These are phyloP conservation scores for Cotesia congregata DNA, from an alignment of 2,888 invertebrate species.

Conservation along the genomic window DNA sequence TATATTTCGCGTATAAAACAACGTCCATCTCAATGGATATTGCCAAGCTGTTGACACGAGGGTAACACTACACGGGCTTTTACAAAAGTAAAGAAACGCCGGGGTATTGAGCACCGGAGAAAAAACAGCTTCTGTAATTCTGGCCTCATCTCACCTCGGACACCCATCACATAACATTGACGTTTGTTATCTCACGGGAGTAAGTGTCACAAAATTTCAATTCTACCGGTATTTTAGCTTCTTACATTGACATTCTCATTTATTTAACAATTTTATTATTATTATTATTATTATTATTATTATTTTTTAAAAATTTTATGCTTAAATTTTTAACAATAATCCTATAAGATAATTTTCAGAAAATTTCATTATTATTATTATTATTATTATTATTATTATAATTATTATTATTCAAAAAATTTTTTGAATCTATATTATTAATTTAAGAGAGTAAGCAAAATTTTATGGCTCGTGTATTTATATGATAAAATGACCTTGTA, in stretches of 20 bases:
- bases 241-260: slow-evolving; percentile 26
- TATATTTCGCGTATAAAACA: neutral
- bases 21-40: slow-evolving; percentile 29
- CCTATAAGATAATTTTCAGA: too few species aligned
- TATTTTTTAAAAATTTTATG: neutral
- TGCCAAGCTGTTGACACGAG: slow-evolving; percentile 36
- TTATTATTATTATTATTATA: too few species aligned
- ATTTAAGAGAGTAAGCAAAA: too few species aligned
- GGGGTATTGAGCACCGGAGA: neutral
- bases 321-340: too few species aligned
- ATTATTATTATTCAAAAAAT: too few species aligned
- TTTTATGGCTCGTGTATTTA: too few species aligned
- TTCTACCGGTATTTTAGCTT: slow-evolving; percentile 26
- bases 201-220: slow-evolving; percentile 51
- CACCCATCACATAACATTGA: slow-evolving; percentile 42
- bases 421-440: too few species aligned
- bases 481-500: too few species aligned
- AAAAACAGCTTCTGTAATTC: slow-evolving; percentile 41
- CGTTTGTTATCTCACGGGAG: slow-evolving; percentile 54
- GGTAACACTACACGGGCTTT: slow-evolving; percentile 33
- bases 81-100: slow-evolving; percentile 33
- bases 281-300: neutral
- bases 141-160: slow-evolving; percentile 22
- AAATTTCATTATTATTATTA: too few species aligned
- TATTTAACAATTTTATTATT: slow-evolving; percentile 39